Percentiles rank a stretch among this genome's conserved stretches.
These are phyloP conservation scores for Parauchenoglanis ngamensis DNA, from an alignment of 2,797 vertebrate genomes.

Conservation along the genomic window DNA sequence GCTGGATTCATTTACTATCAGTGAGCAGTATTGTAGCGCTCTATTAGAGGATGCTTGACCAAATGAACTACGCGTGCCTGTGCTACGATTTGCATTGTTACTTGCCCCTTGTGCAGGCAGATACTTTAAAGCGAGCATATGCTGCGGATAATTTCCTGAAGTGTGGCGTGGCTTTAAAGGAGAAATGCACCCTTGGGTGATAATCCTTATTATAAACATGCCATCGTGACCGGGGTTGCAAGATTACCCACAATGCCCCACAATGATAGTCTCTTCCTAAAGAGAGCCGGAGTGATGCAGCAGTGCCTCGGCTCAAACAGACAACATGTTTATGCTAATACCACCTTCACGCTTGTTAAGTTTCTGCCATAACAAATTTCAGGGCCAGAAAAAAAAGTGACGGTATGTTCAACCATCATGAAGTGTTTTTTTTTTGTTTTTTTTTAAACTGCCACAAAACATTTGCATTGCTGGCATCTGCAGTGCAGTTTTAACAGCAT, in stretches of 20 bases:
- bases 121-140: not conserved
- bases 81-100: constrained; percentile 3
- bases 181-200: not conserved
- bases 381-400: too few species aligned
- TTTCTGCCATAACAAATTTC: not conserved
- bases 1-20: not conserved
- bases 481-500: constrained; percentile 19
- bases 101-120: not conserved
- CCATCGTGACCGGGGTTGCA: not conserved
- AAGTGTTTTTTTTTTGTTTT: not conserved
- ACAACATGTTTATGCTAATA: not conserved
- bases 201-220: constrained; percentile 2
- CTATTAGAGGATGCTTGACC: not conserved
- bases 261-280: not conserved
- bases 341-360: not conserved
- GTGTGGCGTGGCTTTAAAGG: not conserved
- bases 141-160: not conserved
- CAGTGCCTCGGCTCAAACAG: not conserved
- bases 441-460: constrained; percentile 12
- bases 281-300: not conserved
- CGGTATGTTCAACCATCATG: not conserved
- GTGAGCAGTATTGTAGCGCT: not conserved
- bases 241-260: not conserved
- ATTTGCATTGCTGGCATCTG: constrained; percentile 35
- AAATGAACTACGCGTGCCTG: not conserved